Evolutionary conservation across 2,113 vertebrate genomes (phyloP), one percentile per base, ranked within the genome.

Genomic region (Xyliphius kryptos): DNA sequence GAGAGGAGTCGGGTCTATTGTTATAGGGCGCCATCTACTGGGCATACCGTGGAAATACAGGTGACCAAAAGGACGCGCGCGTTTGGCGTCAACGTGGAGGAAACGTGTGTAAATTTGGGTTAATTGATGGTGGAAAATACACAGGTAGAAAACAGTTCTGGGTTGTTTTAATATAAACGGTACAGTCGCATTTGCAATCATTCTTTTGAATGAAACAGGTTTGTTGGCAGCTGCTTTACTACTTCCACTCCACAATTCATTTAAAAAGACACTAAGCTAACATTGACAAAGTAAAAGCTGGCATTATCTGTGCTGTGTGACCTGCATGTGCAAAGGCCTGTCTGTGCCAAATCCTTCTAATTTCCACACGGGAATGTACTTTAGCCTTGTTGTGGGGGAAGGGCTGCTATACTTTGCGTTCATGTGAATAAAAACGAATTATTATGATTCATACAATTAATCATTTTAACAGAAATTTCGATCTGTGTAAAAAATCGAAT

Each of bases 241-340:
- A 10, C 14, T 56, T 21, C 50, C 5, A n/a, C 22, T 32, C 1
- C 22, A 48, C 40, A 11, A 41, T 2, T 11, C 40, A 41, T 41
- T 12, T 12, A 5, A 41, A 41, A 41, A 41, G 10, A 41, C 10
- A 10, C 9, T 41, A 10, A 41, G 20, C 56, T 52, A 78, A 83
- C 80, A 83, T 77, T 61, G 77, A 69, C 66, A 75, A 77, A 77
- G 83, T 41, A 11, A 79, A 76, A 76, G 77, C 52, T 43, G 70
- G 40, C 79, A 69, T 79, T 76, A 15, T 66, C 15, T 71, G 64
- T 61, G 63, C 66, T 32, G 51, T 41, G 38, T 80, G 77, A 82
- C 78, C 74, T 46, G 26, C 20, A 20, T 13, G 22, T 56, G 36
- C 26, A 41, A n/a, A 32, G 26, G 10, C 9, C 40, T 74, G 48